Percentiles rank a stretch among this genome's conserved stretches.
These are phyloP conservation scores for Neostethus bicornis DNA, from an alignment of 2,797 vertebrate species.

Conservation along the genomic window DNA sequence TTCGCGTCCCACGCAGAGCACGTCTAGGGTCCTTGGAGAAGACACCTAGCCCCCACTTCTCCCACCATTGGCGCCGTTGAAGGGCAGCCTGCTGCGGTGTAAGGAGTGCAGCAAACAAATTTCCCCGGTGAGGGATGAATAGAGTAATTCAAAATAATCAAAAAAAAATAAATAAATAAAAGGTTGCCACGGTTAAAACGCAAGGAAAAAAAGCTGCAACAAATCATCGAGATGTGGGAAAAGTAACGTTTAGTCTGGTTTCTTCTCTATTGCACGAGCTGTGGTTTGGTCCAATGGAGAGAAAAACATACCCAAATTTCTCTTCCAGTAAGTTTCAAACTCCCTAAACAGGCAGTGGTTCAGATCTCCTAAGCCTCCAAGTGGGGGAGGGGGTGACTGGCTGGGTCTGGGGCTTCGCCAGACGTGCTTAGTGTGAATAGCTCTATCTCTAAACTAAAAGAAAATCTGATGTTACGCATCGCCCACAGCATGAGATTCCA, in stretches of 20 bases:
- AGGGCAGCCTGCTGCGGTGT: too few relatives aligned
- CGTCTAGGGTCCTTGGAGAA: too few relatives aligned
- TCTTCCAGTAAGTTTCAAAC: constrained; percentile 62
- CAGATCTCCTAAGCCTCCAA: constrained; percentile 40
- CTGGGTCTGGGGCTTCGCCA: constrained; percentile 15
- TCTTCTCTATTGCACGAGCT: constrained; percentile 22
- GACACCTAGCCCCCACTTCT: too few relatives aligned
- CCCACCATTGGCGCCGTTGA: too few relatives aligned
- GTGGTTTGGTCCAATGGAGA: constrained; percentile 14
- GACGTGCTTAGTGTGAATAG: constrained; percentile 15
- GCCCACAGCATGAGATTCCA: constrained; percentile 3
- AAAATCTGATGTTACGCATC: background rate
- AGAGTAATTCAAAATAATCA: too few relatives aligned
- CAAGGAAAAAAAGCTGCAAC: constrained; percentile 68
- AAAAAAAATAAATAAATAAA: too few relatives aligned
- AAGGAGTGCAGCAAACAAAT: too few relatives aligned
- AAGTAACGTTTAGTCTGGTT: constrained; percentile 46
- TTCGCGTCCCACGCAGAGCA: too few relatives aligned
- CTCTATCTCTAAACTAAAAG: constrained; percentile 4
- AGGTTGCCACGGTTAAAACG: constrained; percentile 52
- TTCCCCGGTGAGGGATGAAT: too few relatives aligned
- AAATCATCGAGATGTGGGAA: constrained; percentile 70
- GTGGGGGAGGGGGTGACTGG: constrained; percentile 30
- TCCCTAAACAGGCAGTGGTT: constrained; percentile 35
- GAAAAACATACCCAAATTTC: constrained; percentile 29